Base-by-base conservation (phyloP, 1,140 invertebrate species). In the Lycorma delicatula region DNA sequence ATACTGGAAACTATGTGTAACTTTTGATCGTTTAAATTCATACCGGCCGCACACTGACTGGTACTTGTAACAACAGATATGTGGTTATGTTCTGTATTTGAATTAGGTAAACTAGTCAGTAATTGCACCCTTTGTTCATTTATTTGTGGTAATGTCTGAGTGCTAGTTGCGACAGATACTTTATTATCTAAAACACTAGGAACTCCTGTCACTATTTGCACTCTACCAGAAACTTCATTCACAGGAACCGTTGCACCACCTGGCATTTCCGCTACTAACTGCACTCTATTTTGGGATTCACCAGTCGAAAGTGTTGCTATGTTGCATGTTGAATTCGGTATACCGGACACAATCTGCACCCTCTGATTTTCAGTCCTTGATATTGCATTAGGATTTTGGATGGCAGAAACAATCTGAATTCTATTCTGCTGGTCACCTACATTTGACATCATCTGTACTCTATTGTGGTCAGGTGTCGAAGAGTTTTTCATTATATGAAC, bases 271-370 rank as follows among this genome's bases (percentile, higher is more conserved):
- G 59, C 59, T 20, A 63, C 53, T 41, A 63, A 57, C 41, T 65
- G 64, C 38, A 65, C 55, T 23, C 63, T 60, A 56, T 62, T 64
- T 56, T 64, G 63, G n/a, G n/a, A n/a, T n/a, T n/a, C n/a, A n/a
- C n/a, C n/a, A n/a, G n/a, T n/a, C n/a, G n/a, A n/a, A n/a, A n/a
- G 29, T 59, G 46, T 47, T 60, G 56, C 56, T 49, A 58, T n/a
- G n/a, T 22, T 58, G 50, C 36, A 58, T 55, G 26, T 56, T 60
- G 62, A 60, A 41, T 61, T 60, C 4, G 60, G 59, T 13, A 64
- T 56, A 5, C 58, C 56, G 3, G 60, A 61, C 5, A 61, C 60
- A n/a, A 61, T 61, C 27, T 60, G 59, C 7, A 61, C 55, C 38
- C 60, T 28, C 18, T 61, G 55, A 26, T 60, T 54, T 46, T 60